A percentile compares a stretch with the other conserved stretches of the same genome.
Conservation (phyloP, 2,797 vertebrate genomes). For the Rhodeus uyekii region DNA sequence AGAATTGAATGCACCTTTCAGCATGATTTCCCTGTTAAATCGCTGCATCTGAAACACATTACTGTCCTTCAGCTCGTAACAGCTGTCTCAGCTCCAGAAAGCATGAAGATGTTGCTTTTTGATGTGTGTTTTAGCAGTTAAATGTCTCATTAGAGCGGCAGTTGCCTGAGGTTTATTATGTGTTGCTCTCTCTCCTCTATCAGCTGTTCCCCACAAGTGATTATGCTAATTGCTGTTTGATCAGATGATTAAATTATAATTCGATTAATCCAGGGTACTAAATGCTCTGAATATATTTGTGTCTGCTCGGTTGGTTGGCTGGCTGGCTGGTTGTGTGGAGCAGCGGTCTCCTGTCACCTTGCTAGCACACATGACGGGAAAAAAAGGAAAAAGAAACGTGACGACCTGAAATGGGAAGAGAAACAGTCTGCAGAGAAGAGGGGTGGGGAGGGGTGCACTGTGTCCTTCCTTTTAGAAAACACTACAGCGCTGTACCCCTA, state of each 20-base stretch:
- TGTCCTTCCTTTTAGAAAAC: slow-evolving; percentile 27
- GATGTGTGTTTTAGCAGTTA: slow-evolving; percentile 68
- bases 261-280: slow-evolving; percentile 85
- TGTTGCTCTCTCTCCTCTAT: slow-evolving; percentile 77
- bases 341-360: slow-evolving; percentile 61
- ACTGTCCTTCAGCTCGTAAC: slow-evolving; percentile 59
- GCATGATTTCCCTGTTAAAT: not conserved
- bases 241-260: slow-evolving; percentile 96
- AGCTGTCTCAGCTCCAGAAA: slow-evolving; percentile 57
- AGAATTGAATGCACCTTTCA: not conserved
- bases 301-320: slow-evolving; percentile 76
- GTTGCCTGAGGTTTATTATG: slow-evolving; percentile 79
- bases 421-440: slow-evolving; percentile 30
- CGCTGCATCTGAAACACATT: slow-evolving; percentile 62
- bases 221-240: slow-evolving; percentile 95
- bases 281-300: slow-evolving; percentile 85
- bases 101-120: slow-evolving; percentile 69
- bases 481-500: slow-evolving; percentile 6
- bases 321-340: slow-evolving; percentile 67
- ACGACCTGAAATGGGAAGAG: slow-evolving; percentile 35
- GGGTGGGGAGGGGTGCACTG: slow-evolving; percentile 61
- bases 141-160: slow-evolving; percentile 75
- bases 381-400: slow-evolving; percentile 49
- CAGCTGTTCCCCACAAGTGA: slow-evolving; percentile 86
- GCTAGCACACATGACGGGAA: slow-evolving; percentile 52